Percentiles rank a stretch among this genome's conserved stretches.
Evolutionary conservation across 2,797 vertebrate genomes (phyloP).

Genomic region (Oophaga sylvatica): DNA sequence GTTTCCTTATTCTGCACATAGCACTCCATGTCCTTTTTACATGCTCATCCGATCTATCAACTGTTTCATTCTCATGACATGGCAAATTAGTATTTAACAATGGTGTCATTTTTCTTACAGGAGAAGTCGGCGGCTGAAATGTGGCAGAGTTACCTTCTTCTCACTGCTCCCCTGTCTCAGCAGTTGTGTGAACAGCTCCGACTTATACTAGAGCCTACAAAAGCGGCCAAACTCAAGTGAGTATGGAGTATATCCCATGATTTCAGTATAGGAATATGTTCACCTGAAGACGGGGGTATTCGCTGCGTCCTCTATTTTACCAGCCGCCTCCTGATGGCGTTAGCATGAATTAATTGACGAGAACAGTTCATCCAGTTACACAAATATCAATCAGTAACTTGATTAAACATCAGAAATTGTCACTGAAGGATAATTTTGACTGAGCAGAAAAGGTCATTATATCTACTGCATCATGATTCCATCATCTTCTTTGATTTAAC

Average conservation of each 20-base stretch:
- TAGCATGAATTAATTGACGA: neutral
- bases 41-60: neutral
- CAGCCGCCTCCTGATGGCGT: no score
- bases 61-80: neutral
- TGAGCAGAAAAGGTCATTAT: neutral
- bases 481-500: slow-evolving; percentile 4
- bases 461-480: neutral
- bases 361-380: neutral
- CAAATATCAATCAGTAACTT: neutral
- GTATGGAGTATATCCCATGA: slow-evolving; percentile 58
- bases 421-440: neutral
- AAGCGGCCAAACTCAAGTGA: slow-evolving; percentile 92
- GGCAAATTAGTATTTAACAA: neutral
- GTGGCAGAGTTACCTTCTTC: slow-evolving; percentile 91
- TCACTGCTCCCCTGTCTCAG: slow-evolving; percentile 91
- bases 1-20: neutral
- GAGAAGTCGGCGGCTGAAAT: slow-evolving; percentile 84
- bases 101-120: slow-evolving; percentile 69
- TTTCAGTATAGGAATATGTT: neutral
- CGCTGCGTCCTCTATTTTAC: no score
- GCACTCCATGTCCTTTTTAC: neutral
- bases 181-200: slow-evolving; percentile 95
- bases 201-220: slow-evolving; percentile 92
- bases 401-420: neutral
- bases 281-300: neutral